Base-by-base conservation (phyloP, 2,888 invertebrate genomes). In the Diadegma fenestrale region DNA sequence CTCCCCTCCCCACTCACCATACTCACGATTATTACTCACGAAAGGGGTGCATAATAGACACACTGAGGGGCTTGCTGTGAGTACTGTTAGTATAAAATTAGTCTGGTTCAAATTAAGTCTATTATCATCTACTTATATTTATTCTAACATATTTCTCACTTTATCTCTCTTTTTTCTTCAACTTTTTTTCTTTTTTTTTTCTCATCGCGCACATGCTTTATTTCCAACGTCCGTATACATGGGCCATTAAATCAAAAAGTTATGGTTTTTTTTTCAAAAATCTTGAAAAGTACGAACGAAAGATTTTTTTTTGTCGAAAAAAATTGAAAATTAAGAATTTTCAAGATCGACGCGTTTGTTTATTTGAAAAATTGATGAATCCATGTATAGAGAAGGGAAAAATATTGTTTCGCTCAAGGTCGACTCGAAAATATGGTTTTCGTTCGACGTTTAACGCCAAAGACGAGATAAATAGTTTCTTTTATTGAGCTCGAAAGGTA, bases 1-100 rank as follows among this genome's bases (percentile, higher is more conserved):
- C 86, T 83, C 82, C 80, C 86, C 86, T 77, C 86, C 72, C 83
- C 76, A 86, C 86, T 86, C 86, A 83, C 86, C 80, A 86, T 86
- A 83, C 82, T 86, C 86, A 82, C 86, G 86, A 86, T 86, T 86
- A 83, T 86, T 86, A 86, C 86, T 86, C 86, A 86, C 86, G 86
- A 86, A 86, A 86, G 86, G 86, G 86, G 86, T 86, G 86, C 82
- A 95, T 94, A 94, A 95, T 95, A 86, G 54, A 86, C 86, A 86
- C 86, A 86, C 86, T 86, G 86, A 80, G 86, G 86, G 86, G 86
- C 80, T 86, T 95, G 95, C 95, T 95, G 95, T 95, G 94, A 94
- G 94, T 94, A 94, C 94, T 94, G 95, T 89, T 89, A 88, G 89
- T 85, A 83, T 82, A 80, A 87, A 89, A 87, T 85, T 88, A 87